A percentile compares a stretch with the other conserved stretches of the same genome.
phyloP scores from a whole-genome alignment of 2,797 vertebrate genomes.

The Hippoglossus hippoglossus region DNA sequence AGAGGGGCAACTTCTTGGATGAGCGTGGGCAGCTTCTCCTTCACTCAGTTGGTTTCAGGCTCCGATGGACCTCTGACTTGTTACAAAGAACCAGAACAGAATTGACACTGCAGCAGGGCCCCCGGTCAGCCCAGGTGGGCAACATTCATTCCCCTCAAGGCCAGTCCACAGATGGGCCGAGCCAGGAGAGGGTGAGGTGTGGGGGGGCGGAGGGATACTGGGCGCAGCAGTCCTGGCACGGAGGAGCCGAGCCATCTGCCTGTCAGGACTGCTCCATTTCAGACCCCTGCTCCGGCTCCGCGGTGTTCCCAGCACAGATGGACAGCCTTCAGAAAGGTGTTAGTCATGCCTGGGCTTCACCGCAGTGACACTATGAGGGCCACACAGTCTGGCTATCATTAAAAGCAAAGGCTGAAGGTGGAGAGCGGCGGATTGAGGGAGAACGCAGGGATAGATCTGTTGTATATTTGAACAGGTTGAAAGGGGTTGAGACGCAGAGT shows the following conservation, averaged over 20 bases:
- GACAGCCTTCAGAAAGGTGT: constrained; percentile 76
- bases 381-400: constrained; percentile 23
- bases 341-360: constrained; percentile 61
- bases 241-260: constrained; percentile 76
- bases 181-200: constrained; percentile 46
- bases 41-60: constrained; percentile 37
- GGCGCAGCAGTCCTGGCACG: constrained; percentile 66
- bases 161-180: constrained; percentile 72
- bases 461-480: constrained; percentile 64
- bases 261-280: constrained; percentile 72
- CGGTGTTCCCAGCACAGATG: constrained; percentile 70
- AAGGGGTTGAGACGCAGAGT: constrained; percentile 55
- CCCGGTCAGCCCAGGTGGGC: constrained; percentile 59
- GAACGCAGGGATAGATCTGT: constrained; percentile 9
- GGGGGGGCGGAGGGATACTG: constrained; percentile 38
- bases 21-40: constrained; percentile 57
- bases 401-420: constrained; percentile 22
- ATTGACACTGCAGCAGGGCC: constrained; percentile 27
- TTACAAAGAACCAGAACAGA: constrained; percentile 42
- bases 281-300: constrained; percentile 62
- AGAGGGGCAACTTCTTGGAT: constrained; percentile 59
- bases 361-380: constrained; percentile 44
- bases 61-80: constrained; percentile 46
- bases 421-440: constrained; percentile 7
- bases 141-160: constrained; percentile 58